Evolutionary conservation across 2,797 vertebrate genomes (phyloP), one percentile per base, ranked within the genome.

Genomic region (Adelosebastes latens): DNA sequence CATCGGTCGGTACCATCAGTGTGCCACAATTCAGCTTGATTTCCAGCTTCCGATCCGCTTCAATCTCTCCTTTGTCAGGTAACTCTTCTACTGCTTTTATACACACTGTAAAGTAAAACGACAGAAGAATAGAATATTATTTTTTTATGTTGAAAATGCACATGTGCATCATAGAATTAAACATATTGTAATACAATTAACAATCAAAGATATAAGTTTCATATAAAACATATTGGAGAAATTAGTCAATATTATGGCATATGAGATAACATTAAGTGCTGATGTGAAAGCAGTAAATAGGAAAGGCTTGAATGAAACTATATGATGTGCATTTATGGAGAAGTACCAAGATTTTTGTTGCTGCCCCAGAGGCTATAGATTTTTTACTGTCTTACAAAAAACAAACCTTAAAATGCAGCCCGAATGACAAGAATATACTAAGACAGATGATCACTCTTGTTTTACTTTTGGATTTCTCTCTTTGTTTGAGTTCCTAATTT

Each of bases 41-140:
- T 99, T 99, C 84, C 99, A 99, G 93, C 94, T 99, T 6, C 98
- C 99, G 8, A 96, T 99, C 89, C 96, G 99, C 84, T 99, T 99
- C 83, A 96, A 99, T 90, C 98, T 99, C 80, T 95, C 95, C 49
- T 99, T 96, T 77, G 97, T 99, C 73, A 98, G 97, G 98, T 99
- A 90, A 39, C 18, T 18, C 7, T 14, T 22, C 6, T 22, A 3
- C 34, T 66, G 22, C 31, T 25, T 72, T 29, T 3, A 18, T 65
- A 16, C 9, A 46, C 13, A 5, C 25, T 36, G 31, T 27, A 3
- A 58, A 61, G 3, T 46, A 4, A 42, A 62, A 18, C 1, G 1
- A 8, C 8, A 32, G 5, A 61, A 29, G 20, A 29, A 20, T 4
- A 52, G 8, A 52, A 27, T 32, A 31, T 4, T 2, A 8, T 25